Base-by-base conservation (phyloP, 2,113 vertebrate genomes). In the Miniopterus natalensis region DNA sequence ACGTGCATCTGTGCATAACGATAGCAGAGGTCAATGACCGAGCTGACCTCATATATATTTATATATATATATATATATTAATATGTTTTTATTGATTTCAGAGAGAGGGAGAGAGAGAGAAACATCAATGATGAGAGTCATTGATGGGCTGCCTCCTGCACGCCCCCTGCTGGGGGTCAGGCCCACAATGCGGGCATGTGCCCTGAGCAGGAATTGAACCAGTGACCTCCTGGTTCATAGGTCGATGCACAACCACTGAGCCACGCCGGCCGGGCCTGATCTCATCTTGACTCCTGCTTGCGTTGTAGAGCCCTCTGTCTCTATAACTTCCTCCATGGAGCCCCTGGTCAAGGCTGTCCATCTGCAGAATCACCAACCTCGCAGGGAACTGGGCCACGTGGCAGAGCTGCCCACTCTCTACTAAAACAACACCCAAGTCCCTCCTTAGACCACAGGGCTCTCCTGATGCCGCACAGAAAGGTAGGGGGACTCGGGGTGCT, bases 361-460 rank as follows among this genome's bases (percentile, higher is more conserved):
- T 8, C 29, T 77, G 3, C 3, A 83, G 49, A 51, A 40, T 25
- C 40, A 61, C 29, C 42, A 12, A 11, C 15, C 57, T 42, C 36
- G 74, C 66, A 4, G 4, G 4, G 31, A 70, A 45, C 4, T 6
- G 1, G 14, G 7, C 40, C 40, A n/a, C 8, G 5, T 13, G 8
- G 31, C 14, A 27, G 15, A 92, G 3, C 0, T 12, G 12, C 3
- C 4, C 6, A 1, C 40, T 57, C 2, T 20, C 47, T 23, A 20
- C 6, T 29, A 49, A 68, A 17, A 18, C 4, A 25, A 29, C 1
- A 21, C 3, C 9, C 2, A 21, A 92, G 18, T 42, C 42, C 6
- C 27, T 23, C 36, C 31, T 59, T 40, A 40, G 20, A 80, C 53
- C 8, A 27, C 11, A 17, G 6, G 5, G 3, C 8, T 29, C 8